Evolutionary conservation across 1,140 invertebrate species (phyloP).

Genomic region (Pogonognathellus flavescens): DNA sequence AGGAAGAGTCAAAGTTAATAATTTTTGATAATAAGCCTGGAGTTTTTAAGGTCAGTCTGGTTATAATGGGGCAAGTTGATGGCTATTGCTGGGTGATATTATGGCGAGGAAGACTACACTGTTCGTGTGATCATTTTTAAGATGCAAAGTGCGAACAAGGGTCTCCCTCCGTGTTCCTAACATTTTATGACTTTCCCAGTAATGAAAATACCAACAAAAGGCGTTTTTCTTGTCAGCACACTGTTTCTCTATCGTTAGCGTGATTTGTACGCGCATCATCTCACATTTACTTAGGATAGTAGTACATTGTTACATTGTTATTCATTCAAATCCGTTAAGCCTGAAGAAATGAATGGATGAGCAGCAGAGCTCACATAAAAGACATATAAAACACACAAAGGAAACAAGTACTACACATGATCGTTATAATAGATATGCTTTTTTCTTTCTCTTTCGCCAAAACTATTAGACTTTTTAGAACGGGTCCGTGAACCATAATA

Average conservation of each 20-base stretch:
- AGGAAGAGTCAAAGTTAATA: background rate
- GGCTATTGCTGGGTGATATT: conserved; percentile 20
- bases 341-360: background rate
- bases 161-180: conserved; percentile 37
- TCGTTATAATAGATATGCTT: no score
- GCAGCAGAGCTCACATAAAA: background rate
- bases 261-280: conserved; percentile 60
- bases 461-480: no score
- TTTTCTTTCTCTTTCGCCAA: no score
- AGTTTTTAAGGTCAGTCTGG: background rate
- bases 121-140: conserved; percentile 51
- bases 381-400: background rate
- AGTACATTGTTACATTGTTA: background rate
- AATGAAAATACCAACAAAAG: conserved; percentile 65
- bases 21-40: conserved; percentile 2
- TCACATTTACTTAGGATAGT: background rate
- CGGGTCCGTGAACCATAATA: no score
- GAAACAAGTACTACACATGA: no score
- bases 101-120: conserved; percentile 39
- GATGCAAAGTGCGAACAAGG: conserved; percentile 48
- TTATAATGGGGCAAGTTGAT: conserved; percentile 9
- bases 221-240: conserved; percentile 57
- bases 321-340: background rate
- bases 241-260: conserved; percentile 3
- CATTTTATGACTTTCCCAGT: conserved; percentile 37